A percentile compares a stretch with the other conserved stretches of the same genome.
These are phyloP conservation scores for Ceratina japonica DNA, from an alignment of 1,140 invertebrate genomes.

Conservation along the genomic window DNA sequence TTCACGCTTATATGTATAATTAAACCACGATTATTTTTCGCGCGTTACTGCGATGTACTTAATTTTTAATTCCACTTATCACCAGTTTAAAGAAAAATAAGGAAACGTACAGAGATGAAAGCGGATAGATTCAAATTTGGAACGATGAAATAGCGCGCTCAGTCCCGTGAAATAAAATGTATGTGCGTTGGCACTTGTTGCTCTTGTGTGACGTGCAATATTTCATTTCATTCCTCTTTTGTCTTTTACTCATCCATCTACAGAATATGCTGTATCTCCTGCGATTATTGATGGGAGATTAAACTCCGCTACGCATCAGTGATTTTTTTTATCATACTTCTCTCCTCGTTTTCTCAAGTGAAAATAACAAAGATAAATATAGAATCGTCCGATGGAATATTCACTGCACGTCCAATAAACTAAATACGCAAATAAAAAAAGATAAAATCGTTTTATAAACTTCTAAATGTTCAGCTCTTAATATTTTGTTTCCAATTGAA, in stretches of 20 bases:
- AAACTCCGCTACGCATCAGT: no score
- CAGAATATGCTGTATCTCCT: not conserved
- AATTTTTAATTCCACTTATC: no score
- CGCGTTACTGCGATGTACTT: no score
- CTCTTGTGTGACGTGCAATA: constrained; percentile 16
- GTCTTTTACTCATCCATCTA: not conserved
- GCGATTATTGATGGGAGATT: not conserved
- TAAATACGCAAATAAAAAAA: not conserved
- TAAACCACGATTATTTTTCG: no score
- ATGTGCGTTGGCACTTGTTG: constrained; percentile 38
- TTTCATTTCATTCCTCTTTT: constrained; percentile 1
- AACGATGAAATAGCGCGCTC: not conserved
- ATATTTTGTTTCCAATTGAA: no score
- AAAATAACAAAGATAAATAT: no score
- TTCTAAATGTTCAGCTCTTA: no score
- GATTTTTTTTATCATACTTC: no score
- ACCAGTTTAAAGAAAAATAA: not conserved
- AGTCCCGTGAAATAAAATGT: no score
- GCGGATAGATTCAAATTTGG: not conserved
- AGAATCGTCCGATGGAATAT: not conserved
- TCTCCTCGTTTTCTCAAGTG: no score
- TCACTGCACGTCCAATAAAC: not conserved
- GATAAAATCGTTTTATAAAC: no score
- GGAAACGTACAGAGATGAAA: not conserved
- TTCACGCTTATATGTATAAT: no score